These are phyloP conservation scores for Pygathrix nemaeus DNA, from an alignment of 2,113 vertebrate species.

Conservation along the genomic window DNA sequence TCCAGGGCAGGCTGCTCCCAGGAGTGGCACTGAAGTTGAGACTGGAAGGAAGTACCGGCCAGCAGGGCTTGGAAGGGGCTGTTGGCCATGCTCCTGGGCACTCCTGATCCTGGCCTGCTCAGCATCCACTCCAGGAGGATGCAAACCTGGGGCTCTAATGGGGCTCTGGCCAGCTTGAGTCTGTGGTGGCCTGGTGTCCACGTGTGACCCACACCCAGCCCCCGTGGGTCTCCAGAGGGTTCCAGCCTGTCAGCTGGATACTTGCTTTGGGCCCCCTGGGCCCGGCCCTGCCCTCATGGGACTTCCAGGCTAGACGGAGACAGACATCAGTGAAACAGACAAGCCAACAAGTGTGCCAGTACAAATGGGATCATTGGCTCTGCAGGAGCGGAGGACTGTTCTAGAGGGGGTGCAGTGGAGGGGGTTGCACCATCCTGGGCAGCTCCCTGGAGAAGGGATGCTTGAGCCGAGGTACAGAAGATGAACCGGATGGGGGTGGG, in stretches of 20 bases:
- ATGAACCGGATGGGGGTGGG: too few relatives aligned
- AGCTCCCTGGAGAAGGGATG: not conserved
- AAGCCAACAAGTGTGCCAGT: fast-evolving
- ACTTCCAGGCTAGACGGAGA: not conserved
- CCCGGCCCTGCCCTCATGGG: not conserved
- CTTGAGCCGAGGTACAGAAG: not conserved
- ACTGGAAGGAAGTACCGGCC: not conserved
- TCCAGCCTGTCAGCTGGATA: too few relatives aligned
- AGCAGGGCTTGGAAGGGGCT: not conserved
- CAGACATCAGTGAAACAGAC: too few relatives aligned
- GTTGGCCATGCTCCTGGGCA: not conserved
- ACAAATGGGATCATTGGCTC: not conserved
- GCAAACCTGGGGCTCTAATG: not conserved
- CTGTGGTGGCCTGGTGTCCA: not conserved
- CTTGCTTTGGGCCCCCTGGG: too few relatives aligned
- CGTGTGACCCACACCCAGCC: too few relatives aligned
- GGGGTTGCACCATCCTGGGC: too few relatives aligned
- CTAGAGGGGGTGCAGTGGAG: not conserved
- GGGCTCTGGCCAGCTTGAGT: not conserved
- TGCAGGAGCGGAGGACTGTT: not conserved
- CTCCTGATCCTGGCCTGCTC: not conserved
- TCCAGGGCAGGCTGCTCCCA: not conserved
- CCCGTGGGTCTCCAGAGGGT: too few relatives aligned
- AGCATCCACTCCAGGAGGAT: too few relatives aligned
- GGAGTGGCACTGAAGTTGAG: too few relatives aligned